A percentile compares a stretch with the other conserved stretches of the same genome.
These are phyloP conservation scores for Oxyura jamaicensis DNA, from an alignment of 2,113 vertebrate genomes.

Conservation along the genomic window DNA sequence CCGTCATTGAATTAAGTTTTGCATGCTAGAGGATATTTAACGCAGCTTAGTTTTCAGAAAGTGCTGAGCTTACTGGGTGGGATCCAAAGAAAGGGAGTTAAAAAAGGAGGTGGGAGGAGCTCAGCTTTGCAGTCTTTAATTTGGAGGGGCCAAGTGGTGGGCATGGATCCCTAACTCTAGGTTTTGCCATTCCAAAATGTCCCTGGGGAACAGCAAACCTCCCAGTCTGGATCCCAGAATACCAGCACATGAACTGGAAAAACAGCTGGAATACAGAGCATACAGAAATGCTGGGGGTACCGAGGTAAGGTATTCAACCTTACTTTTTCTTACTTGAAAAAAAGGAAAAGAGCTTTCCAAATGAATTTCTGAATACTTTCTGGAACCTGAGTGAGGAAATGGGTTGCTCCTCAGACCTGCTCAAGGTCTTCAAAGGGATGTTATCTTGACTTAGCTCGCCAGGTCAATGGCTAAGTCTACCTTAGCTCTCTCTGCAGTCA, in stretches of 20 bases:
- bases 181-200: neutral
- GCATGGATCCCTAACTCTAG: neutral
- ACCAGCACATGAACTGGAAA: neutral
- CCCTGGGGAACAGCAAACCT: neutral
- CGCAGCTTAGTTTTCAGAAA: neutral
- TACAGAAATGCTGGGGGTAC: neutral
- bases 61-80: neutral
- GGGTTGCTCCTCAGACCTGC: neutral
- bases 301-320: neutral
- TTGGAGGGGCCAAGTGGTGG: neutral
- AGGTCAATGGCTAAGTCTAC: fast-evolving
- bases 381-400: neutral
- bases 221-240: neutral
- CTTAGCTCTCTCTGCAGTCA: no score
- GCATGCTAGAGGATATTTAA: neutral
- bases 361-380: neutral
- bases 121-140: conserved; percentile 23
- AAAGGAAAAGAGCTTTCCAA: neutral
- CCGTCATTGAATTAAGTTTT: neutral
- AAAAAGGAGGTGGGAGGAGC: neutral
- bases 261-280: neutral
- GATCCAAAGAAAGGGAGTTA: neutral
- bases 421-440: neutral
- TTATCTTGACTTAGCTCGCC: neutral
- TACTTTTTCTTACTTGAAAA: neutral